These are phyloP conservation scores for Toxotes chatareus DNA, from an alignment of 2,113 vertebrate genomes.

Conservation along the genomic window DNA sequence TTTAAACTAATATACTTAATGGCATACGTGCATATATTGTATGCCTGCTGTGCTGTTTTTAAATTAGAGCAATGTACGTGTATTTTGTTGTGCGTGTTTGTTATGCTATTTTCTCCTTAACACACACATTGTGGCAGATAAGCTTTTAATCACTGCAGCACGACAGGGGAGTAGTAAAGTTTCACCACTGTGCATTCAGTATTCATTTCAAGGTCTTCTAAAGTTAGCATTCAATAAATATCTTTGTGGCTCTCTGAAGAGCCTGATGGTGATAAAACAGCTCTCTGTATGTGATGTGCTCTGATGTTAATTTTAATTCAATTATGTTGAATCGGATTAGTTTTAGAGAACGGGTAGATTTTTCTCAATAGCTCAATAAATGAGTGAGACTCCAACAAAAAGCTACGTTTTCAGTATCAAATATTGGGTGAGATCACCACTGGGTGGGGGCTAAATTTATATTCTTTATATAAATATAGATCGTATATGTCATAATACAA, in stretches of 20 bases:
- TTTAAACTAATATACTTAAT: constrained; percentile 11
- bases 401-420: no score
- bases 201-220: constrained; percentile 43
- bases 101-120: background rate
- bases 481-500: no score
- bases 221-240: constrained; percentile 24
- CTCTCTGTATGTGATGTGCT: background rate
- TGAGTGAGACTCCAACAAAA: no score
- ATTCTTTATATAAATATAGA: no score
- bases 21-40: background rate
- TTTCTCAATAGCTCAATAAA: no score
- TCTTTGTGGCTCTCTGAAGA: background rate
- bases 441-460: no score
- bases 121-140: background rate
- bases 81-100: background rate
- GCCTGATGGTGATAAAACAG: background rate
- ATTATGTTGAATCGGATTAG: background rate
- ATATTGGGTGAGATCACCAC: no score
- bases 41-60: background rate
- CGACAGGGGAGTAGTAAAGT: constrained; percentile 15
- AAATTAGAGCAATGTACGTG: background rate
- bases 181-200: constrained; percentile 5
- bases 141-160: constrained; percentile 30
- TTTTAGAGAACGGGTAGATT: no score
- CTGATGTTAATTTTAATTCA: background rate